Percentiles rank a stretch among this genome's conserved stretches.
phyloP scores from a whole-genome alignment of 2,797 vertebrate species.

The Numenius phaeopus region DNA sequence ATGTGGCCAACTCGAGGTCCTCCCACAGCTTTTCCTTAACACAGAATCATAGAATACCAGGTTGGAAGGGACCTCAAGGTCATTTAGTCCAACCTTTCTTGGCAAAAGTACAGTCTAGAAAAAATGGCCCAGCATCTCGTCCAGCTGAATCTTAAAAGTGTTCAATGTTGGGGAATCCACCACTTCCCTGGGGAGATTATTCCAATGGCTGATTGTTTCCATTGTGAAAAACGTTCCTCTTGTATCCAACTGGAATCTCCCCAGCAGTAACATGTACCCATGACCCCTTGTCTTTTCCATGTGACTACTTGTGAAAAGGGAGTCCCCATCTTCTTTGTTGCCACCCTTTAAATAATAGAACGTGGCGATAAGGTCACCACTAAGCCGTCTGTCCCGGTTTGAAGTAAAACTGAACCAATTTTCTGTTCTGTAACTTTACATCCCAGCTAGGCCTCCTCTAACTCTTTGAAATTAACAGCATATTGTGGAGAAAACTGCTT shows the following conservation, averaged over 20 bases:
- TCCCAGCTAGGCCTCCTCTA: too few relatives aligned
- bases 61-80: not conserved
- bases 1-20: not conserved
- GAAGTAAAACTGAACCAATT: too few relatives aligned
- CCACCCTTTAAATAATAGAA: not conserved
- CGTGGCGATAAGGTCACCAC: not conserved
- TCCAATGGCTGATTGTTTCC: not conserved
- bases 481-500: too few relatives aligned
- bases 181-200: not conserved
- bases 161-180: not conserved
- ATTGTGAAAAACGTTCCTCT: not conserved
- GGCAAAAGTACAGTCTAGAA: not conserved
- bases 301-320: not conserved
- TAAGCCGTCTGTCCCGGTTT: not conserved
- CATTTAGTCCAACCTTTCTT: not conserved
- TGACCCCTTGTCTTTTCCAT: not conserved
- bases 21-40: not conserved
- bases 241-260: not conserved
- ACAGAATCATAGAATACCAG: not conserved
- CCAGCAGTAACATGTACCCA: not conserved
- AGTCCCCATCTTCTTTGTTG: not conserved
- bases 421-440: too few relatives aligned
- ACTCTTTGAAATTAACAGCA: too few relatives aligned
- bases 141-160: not conserved
- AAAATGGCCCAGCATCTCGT: not conserved